Evolutionary conservation across 2,888 invertebrate genomes (phyloP).

Genomic region (Sipha maydis): DNA sequence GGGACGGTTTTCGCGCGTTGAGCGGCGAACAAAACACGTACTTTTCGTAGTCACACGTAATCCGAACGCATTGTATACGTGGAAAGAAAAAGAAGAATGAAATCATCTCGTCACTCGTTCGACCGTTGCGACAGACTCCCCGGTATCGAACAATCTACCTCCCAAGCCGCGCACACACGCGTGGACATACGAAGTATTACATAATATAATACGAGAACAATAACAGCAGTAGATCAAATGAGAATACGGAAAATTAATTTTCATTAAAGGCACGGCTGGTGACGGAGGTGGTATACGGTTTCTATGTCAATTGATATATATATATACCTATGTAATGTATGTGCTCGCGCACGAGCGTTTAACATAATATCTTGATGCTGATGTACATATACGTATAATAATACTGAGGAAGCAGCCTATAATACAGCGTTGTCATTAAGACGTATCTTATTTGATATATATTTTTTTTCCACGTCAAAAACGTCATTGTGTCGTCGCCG

Average conservation of each 20-base stretch:
- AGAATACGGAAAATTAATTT: slow-evolving; percentile 42
- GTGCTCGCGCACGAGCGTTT: no score
- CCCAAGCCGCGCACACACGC: neutral
- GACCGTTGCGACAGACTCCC: neutral
- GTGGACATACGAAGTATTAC: neutral
- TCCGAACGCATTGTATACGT: no score
- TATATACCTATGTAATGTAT: neutral
- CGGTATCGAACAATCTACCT: neutral
- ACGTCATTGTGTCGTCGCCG: slow-evolving; percentile 47
- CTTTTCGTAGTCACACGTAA: no score
- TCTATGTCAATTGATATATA: neutral
- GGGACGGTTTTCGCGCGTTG: no score
- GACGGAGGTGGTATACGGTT: neutral
- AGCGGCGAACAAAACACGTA: no score
- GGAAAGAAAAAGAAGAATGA: no score
- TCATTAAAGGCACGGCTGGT: slow-evolving; percentile 14
- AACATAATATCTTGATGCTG: no score
- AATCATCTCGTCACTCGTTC: neutral
- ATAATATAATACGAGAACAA: neutral
- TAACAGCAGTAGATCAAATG: neutral
- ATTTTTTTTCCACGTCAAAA: slow-evolving; percentile 40
- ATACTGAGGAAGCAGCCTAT: neutral
- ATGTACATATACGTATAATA: no score
- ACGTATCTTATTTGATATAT: slow-evolving; percentile 32
- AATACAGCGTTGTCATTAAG: neutral